These are phyloP conservation scores for Falco punctatus DNA, from an alignment of 2,113 vertebrate genomes.

Conservation along the genomic window DNA sequence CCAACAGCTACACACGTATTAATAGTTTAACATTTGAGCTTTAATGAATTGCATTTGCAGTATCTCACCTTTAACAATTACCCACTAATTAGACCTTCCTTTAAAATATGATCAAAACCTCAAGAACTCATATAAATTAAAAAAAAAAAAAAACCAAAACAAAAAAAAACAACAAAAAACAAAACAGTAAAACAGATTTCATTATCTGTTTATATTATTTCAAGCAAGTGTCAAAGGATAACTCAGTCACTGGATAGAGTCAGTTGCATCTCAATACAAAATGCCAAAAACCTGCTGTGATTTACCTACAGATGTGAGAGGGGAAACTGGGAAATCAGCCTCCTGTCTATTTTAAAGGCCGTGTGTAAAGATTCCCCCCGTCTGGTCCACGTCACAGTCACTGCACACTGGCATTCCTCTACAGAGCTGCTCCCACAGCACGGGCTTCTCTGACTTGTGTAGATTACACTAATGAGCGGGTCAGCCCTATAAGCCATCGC, in stretches of 20 bases:
- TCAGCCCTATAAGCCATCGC: background rate
- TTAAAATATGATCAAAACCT: background rate
- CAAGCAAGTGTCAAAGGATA: background rate
- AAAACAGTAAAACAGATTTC: background rate
- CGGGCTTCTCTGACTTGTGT: background rate
- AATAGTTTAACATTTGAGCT: background rate
- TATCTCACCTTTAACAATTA: background rate
- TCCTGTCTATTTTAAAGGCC: background rate
- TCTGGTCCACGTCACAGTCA: background rate
- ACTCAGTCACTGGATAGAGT: background rate
- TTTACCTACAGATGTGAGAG: background rate
- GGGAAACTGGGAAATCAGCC: background rate
- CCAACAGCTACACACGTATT: background rate
- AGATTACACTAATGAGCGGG: background rate
- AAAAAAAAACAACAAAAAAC: background rate
- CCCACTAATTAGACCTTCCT: background rate
- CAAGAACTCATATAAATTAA: background rate
- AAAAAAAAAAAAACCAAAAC: background rate
- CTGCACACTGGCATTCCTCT: background rate
- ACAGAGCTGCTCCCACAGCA: background rate
- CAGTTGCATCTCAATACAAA: background rate
- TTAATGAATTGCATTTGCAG: background rate
- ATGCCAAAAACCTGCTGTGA: background rate
- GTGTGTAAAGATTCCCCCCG: background rate
- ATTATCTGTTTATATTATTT: background rate